phyloP scores from a whole-genome alignment of 2,113 vertebrate genomes.

The Australoheros scitulus region DNA sequence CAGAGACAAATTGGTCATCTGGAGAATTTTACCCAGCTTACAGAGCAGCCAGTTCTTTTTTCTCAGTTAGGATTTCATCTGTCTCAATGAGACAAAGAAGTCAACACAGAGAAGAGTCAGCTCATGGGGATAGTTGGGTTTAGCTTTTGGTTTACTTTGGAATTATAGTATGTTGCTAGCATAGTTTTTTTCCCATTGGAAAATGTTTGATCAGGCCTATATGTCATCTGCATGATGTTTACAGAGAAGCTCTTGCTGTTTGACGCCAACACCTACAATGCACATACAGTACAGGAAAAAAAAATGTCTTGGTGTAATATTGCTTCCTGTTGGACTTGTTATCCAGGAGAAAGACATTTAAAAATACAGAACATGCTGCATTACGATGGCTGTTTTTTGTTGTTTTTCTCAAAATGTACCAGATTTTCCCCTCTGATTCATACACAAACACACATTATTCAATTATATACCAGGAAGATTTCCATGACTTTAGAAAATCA shows the following conservation, averaged over 20 bases:
- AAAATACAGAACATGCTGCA: not conserved
- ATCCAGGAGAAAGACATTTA: not conserved
- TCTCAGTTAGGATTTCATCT: not conserved
- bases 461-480: not conserved
- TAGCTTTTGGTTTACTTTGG: not conserved
- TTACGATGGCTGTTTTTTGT: not conserved
- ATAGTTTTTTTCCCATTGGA: not conserved
- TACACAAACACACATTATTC: not conserved
- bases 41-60: not conserved
- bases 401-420: not conserved
- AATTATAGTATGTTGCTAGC: not conserved
- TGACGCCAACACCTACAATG: slow-evolving; percentile 10
- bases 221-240: not conserved
- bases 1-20: slow-evolving; percentile 19
- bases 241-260: slow-evolving; percentile 6
- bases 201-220: not conserved
- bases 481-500: not conserved
- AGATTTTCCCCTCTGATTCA: not conserved
- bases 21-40: not conserved
- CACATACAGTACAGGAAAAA: not conserved
- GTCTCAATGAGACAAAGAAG: not conserved
- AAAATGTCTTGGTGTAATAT: not conserved
- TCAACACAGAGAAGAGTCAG: not conserved
- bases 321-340: not conserved
- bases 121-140: not conserved